These are phyloP conservation scores for Oreochromis grahami DNA, from an alignment of 2,797 vertebrate genomes.

Conservation along the genomic window DNA sequence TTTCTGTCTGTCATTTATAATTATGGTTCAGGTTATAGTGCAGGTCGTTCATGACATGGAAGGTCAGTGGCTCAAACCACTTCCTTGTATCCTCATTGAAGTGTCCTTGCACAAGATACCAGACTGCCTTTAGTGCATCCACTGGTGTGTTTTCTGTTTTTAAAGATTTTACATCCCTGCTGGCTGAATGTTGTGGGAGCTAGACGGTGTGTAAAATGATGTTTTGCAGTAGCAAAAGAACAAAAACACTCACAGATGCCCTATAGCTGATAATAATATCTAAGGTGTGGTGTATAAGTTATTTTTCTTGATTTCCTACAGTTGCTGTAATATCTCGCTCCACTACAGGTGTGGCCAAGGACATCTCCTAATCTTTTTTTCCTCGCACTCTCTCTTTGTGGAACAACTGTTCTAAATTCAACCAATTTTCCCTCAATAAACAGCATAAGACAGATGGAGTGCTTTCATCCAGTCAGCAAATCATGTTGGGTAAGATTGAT, in stretches of 20 bases:
- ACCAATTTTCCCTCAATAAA: slow-evolving; percentile 67
- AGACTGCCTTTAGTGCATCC: not conserved
- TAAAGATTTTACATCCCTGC: not conserved
- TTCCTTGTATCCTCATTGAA: not conserved
- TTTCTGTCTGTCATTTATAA: not conserved
- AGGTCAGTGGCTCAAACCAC: not conserved
- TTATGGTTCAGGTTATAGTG: not conserved
- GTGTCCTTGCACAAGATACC: not conserved
- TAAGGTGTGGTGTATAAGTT: not conserved
- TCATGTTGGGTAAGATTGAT: slow-evolving; percentile 72
- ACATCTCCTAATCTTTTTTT: slow-evolving; percentile 40
- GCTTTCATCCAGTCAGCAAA: slow-evolving; percentile 73
- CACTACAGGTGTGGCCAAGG: slow-evolving; percentile 29
- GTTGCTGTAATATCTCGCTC: slow-evolving; percentile 6
- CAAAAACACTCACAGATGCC: not conserved
- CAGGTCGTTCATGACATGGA: not conserved
- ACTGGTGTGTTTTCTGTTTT: not conserved
- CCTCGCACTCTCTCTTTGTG: slow-evolving; percentile 31
- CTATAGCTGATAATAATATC: not conserved
- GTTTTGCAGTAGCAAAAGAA: not conserved
- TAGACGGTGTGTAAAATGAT: not conserved
- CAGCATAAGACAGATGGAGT: slow-evolving; percentile 68
- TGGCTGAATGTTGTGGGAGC: not conserved
- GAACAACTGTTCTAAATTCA: slow-evolving; percentile 50
- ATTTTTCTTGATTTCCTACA: slow-evolving; percentile 1